Evolutionary conservation across 1,140 invertebrate species (phyloP).

Genomic region (Nixonia krombeini): DNA sequence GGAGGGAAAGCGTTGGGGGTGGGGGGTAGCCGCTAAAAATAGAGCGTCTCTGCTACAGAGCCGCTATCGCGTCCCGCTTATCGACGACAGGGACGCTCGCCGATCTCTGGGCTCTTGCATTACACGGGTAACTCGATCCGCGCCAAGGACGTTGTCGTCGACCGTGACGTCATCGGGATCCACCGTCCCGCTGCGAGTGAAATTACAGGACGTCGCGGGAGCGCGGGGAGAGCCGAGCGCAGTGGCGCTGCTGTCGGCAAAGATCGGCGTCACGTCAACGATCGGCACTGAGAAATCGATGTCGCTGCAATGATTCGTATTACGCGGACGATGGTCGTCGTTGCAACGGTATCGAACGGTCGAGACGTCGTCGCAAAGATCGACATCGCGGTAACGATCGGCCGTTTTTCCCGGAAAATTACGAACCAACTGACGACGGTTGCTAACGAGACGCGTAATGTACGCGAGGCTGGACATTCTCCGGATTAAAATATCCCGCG

Average conservation of each 20-base stretch:
- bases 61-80: slow-evolving; percentile 10
- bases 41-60: slow-evolving; percentile 6
- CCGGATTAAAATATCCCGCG: slow-evolving; percentile 41
- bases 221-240: too few species aligned
- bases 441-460: slow-evolving; percentile 40
- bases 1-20: too few species aligned
- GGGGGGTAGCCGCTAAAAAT: too few species aligned
- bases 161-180: slow-evolving; percentile 37
- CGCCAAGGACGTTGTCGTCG: slow-evolving; percentile 31
- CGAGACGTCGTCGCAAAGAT: too few species aligned
- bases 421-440: too few species aligned
- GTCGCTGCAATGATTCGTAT: too few species aligned
- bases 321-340: too few species aligned
- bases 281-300: too few species aligned
- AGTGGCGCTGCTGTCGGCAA: too few species aligned
- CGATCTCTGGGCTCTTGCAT: neutral
- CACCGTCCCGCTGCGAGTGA: slow-evolving; percentile 40
- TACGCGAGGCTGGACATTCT: slow-evolving; percentile 19
- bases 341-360: too few species aligned
- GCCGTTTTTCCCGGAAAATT: slow-evolving; percentile 17
- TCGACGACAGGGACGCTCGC: neutral
- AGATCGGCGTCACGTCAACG: too few species aligned
- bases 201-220: slow-evolving; percentile 28
- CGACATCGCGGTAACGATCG: slow-evolving; percentile 26
- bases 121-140: slow-evolving; percentile 21